phyloP scores from a whole-genome alignment of 2,113 vertebrate species.

The Cryptomyrus ogoouensis region DNA sequence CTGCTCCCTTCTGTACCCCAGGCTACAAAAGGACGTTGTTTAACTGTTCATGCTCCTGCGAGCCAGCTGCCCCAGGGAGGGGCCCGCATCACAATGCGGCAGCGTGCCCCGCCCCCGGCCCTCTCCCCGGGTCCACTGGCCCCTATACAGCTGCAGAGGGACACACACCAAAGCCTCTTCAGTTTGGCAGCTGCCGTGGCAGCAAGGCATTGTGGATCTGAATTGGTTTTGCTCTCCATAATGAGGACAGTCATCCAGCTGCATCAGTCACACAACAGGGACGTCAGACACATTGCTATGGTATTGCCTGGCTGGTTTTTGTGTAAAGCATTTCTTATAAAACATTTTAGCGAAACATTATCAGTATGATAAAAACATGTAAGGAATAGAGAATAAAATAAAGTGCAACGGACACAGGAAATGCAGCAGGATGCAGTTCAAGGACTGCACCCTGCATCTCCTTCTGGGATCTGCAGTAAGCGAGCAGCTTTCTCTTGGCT shows the following conservation, averaged over 20 bases:
- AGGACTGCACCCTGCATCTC: conserved; percentile 52
- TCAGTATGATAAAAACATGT: not conserved
- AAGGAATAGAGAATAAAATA: not conserved
- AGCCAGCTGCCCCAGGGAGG: conserved; percentile 64
- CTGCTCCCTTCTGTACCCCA: conserved; percentile 51
- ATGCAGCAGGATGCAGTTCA: conserved; percentile 46
- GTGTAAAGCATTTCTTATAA: not conserved
- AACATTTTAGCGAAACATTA: not conserved
- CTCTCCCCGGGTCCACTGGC: conserved; percentile 17
- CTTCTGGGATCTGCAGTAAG: conserved; percentile 46
- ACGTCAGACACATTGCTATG: not conserved
- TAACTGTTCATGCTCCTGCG: conserved; percentile 62
- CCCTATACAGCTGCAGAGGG: conserved; percentile 18
- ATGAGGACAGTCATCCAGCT: not conserved
- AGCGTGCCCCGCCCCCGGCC: not conserved
- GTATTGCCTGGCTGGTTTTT: not conserved
- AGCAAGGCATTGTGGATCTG: not conserved
- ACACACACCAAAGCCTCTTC: not conserved
- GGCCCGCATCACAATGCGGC: conserved; percentile 56
- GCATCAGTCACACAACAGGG: not conserved
- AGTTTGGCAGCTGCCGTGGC: conserved; percentile 21
- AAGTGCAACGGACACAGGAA: not conserved
- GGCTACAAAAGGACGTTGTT: conserved; percentile 67
- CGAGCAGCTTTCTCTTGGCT: conserved; percentile 23
- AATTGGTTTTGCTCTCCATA: not conserved